Conservation (phyloP, 2,888 invertebrate species). For the Eumerus sabulonum region DNA sequence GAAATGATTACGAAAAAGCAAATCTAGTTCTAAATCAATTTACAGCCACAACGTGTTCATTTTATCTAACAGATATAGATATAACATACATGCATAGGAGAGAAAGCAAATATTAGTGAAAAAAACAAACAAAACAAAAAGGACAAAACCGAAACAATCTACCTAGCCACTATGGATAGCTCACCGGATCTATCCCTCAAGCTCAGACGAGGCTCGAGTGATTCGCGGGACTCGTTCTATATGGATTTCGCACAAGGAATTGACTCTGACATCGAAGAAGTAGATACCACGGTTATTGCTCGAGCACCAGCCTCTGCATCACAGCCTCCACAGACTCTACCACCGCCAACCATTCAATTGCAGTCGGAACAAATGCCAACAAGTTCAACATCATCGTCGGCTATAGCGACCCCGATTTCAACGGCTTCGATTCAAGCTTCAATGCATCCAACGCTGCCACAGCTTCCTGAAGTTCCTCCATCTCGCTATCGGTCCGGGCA, state of each 20-base stretch:
- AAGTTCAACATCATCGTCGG: conserved; percentile 65
- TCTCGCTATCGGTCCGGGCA: conserved; percentile 57
- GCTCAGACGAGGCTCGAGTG: conserved; percentile 90
- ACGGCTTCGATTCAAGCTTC: conserved; percentile 50
- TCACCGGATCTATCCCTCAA: conserved; percentile 92
- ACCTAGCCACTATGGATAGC: conserved; percentile 82
- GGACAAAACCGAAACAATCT: conserved; percentile 15
- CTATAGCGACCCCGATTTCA: conserved; percentile 47
- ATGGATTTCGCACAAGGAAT: conserved; percentile 95
- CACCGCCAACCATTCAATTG: conserved; percentile 72
- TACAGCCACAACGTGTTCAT: conserved; percentile 55
- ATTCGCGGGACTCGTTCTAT: conserved; percentile 92
- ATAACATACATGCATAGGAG: not conserved
- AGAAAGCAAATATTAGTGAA: conserved; percentile 3
- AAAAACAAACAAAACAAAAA: no score
- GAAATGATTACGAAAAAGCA: no score
- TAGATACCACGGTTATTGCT: conserved; percentile 84
- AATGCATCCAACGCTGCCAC: conserved; percentile 37
- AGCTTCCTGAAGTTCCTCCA: conserved; percentile 56
- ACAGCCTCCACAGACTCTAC: conserved; percentile 63
- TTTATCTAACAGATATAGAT: conserved; percentile 8
- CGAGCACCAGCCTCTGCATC: conserved; percentile 72
- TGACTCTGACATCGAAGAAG: conserved; percentile 93
- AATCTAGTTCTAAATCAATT: conserved; percentile 28
- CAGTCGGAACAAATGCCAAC: conserved; percentile 70